phyloP scores from a whole-genome alignment of 2,113 vertebrate species.

The Emydocephalus ijimae region DNA sequence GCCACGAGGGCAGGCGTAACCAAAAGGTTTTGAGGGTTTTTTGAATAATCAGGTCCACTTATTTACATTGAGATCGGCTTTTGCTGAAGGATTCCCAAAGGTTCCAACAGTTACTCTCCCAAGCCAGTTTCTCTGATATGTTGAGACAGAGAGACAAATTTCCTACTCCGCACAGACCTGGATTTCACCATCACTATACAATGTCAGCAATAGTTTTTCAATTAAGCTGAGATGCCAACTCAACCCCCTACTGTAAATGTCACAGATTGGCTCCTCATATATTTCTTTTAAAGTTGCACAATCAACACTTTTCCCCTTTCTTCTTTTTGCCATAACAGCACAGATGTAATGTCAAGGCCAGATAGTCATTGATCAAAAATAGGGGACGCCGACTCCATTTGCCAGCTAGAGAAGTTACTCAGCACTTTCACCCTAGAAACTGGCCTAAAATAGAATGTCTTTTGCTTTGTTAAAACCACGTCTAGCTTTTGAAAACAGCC shows the following conservation, averaged over 20 bases:
- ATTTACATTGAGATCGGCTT: not conserved
- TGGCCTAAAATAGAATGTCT: not conserved
- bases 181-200: not conserved
- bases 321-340: slow-evolving; percentile 47
- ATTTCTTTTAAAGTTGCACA: slow-evolving; percentile 41
- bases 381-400: slow-evolving; percentile 28
- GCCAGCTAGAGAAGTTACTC: not conserved
- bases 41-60: not conserved
- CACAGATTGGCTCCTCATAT: slow-evolving; percentile 22
- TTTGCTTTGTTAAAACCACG: not conserved
- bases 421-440: slow-evolving; percentile 17
- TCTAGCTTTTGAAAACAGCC: not conserved
- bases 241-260: slow-evolving; percentile 32
- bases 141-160: not conserved
- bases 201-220: slow-evolving; percentile 29
- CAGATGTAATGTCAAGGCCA: slow-evolving; percentile 40
- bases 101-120: not conserved
- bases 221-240: slow-evolving; percentile 33
- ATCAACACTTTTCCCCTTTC: slow-evolving; percentile 4
- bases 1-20: not conserved
- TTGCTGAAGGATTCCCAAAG: not conserved
- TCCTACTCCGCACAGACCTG: not conserved
- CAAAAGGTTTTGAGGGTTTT: not conserved
- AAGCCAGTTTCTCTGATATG: not conserved
- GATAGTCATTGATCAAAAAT: slow-evolving; percentile 48